A percentile compares a stretch with the other conserved stretches of the same genome.
phyloP scores from a whole-genome alignment of 1,140 invertebrate species.

The Spodoptera litura region DNA sequence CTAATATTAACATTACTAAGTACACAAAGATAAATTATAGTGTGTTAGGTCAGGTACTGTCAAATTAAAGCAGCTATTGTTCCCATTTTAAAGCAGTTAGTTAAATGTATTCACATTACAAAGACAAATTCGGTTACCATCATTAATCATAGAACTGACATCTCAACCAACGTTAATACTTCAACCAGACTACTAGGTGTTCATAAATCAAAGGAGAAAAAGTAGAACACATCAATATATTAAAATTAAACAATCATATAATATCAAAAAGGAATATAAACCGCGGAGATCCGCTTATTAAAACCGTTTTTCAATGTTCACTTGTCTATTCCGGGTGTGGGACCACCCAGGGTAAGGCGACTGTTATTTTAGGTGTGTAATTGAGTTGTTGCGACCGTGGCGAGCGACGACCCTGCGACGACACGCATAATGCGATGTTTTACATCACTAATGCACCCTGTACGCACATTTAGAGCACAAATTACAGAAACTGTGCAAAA shows the following conservation, averaged over 20 bases:
- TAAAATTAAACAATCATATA: constrained; percentile 31
- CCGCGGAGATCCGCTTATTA: constrained; percentile 65
- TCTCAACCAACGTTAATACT: constrained; percentile 8
- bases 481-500: constrained; percentile 15
- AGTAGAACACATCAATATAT: constrained; percentile 20
- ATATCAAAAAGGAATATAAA: constrained; percentile 37
- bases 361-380: constrained; percentile 83
- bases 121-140: neutral
- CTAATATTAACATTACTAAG: constrained; percentile 45
- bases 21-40: constrained; percentile 46
- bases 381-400: constrained; percentile 76
- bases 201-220: constrained; percentile 40
- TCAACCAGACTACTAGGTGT: constrained; percentile 12
- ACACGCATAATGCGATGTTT: constrained; percentile 78
- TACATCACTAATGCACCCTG: constrained; percentile 61
- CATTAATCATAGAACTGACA: constrained; percentile 26
- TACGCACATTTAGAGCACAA: constrained; percentile 7
- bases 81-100: neutral
- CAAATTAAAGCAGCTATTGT: constrained; percentile 28
- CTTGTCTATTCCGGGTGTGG: constrained; percentile 73
- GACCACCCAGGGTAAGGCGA: constrained; percentile 69
- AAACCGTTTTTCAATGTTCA: constrained; percentile 53
- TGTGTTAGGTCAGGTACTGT: constrained; percentile 44
- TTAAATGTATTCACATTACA: constrained; percentile 1
- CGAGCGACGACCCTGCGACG: constrained; percentile 66